Evolutionary conservation across 2,888 invertebrate species (phyloP).

Genomic region (Sialis fuliginosa): DNA sequence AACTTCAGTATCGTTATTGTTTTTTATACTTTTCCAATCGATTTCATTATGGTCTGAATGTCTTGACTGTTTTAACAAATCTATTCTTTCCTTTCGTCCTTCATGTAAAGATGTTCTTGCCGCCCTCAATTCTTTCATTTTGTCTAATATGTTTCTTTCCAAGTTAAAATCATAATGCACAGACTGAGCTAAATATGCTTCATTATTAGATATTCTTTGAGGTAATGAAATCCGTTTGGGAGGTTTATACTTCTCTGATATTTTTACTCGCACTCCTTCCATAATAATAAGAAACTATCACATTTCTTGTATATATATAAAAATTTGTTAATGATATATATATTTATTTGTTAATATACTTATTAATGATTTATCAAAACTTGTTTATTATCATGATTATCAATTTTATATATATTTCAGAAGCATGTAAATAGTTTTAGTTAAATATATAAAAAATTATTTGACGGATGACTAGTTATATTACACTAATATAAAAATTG

Average conservation of each 20-base stretch:
- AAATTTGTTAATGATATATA: too few relatives aligned
- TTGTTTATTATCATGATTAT: too few relatives aligned
- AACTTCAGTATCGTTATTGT: conserved; percentile 8
- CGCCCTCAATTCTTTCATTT: conserved; percentile 51
- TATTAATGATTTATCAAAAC: too few relatives aligned
- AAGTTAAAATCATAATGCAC: conserved; percentile 55
- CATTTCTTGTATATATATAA: neutral
- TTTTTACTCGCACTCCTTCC: conserved; percentile 77
- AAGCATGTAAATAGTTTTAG: too few relatives aligned
- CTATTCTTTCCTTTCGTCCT: conserved; percentile 37
- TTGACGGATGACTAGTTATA: too few relatives aligned
- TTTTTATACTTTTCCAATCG: conserved; percentile 11
- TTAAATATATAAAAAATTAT: too few relatives aligned
- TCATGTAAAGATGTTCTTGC: conserved; percentile 44
- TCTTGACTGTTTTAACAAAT: conserved; percentile 20
- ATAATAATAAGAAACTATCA: conserved; percentile 33
- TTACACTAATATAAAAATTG: too few relatives aligned
- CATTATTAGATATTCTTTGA: conserved; percentile 31
- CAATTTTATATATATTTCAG: too few relatives aligned
- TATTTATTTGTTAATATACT: too few relatives aligned
- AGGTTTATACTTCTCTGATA: conserved; percentile 72
- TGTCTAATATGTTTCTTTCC: conserved; percentile 52
- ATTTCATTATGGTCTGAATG: conserved; percentile 9
- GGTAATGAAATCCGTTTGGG: conserved; percentile 51
- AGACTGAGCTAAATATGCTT: conserved; percentile 32